Conservation (phyloP, 1,140 invertebrate species). For the Saxidomus purpurata region DNA sequence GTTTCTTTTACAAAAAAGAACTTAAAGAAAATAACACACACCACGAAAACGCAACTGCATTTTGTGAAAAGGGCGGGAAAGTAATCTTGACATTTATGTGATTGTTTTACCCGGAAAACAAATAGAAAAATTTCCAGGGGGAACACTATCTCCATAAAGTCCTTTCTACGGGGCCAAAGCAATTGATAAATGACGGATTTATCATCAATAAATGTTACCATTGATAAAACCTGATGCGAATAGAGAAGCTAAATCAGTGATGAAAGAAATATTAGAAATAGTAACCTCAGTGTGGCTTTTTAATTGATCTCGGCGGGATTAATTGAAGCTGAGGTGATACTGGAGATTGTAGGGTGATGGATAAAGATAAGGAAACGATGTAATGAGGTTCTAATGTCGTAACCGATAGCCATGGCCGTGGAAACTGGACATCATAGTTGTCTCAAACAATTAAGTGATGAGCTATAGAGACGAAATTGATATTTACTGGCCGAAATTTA, state of each 20-base stretch:
- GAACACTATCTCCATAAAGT: slow-evolving; percentile 56
- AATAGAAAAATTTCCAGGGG: slow-evolving; percentile 40
- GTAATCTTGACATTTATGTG: slow-evolving; percentile 31
- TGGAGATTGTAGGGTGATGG: neutral
- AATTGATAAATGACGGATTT: slow-evolving; percentile 67
- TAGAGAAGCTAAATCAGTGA: slow-evolving; percentile 37
- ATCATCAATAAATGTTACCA: slow-evolving; percentile 63
- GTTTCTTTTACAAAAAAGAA: too few relatives aligned
- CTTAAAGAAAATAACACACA: too few relatives aligned
- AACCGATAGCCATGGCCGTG: slow-evolving; percentile 31
- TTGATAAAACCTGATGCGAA: slow-evolving; percentile 46
- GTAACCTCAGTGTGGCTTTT: slow-evolving; percentile 59
- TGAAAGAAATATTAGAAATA: slow-evolving; percentile 68
- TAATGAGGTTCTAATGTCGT: slow-evolving; percentile 59
- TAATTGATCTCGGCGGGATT: slow-evolving; percentile 66
- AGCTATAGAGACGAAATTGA: neutral
- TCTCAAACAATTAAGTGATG: slow-evolving; percentile 49
- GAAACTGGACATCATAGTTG: slow-evolving; percentile 24
- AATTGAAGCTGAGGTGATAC: slow-evolving; percentile 51
- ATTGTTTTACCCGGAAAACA: slow-evolving; percentile 42
- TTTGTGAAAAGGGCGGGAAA: slow-evolving; percentile 25
- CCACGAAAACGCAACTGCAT: too few relatives aligned
- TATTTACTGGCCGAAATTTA: slow-evolving; percentile 2
- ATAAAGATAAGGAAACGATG: slow-evolving; percentile 24
- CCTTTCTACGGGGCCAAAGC: slow-evolving; percentile 24